Evolutionary conservation across 2,113 vertebrate species (phyloP).

Genomic region (Probosciger aterrimus): DNA sequence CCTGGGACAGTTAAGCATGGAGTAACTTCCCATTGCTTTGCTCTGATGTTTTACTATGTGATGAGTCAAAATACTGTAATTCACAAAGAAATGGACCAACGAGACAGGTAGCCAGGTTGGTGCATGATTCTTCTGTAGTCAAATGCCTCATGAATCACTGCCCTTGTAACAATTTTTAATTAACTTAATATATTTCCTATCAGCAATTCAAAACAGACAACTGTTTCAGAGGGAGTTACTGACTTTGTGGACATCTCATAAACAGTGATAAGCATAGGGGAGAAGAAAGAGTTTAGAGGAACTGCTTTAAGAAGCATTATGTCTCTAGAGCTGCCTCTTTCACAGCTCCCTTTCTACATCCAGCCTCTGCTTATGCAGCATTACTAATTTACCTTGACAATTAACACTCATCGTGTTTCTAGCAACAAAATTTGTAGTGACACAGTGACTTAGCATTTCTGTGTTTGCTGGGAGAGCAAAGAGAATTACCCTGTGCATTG

Average conservation of each 20-base stretch:
- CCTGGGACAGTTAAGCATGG: not conserved
- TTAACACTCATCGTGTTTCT: not conserved
- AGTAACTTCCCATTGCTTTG: constrained; percentile 11
- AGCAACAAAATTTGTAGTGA: constrained; percentile 37
- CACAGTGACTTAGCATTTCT: not conserved
- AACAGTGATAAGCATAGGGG: not conserved
- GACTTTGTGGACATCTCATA: not conserved
- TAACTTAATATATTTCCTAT: constrained; percentile 11
- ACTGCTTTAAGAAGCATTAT: not conserved
- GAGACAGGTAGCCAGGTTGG: not conserved
- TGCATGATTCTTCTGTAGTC: not conserved
- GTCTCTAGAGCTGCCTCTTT: not conserved
- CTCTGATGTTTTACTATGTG: not conserved
- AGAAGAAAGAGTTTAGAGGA: not conserved
- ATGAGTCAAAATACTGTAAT: constrained; percentile 9
- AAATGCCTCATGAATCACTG: not conserved
- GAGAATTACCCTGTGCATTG: not conserved
- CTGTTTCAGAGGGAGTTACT: not conserved
- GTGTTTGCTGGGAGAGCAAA: constrained; percentile 1
- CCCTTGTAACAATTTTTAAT: constrained; percentile 36
- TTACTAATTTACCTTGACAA: constrained; percentile 34
- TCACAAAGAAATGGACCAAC: not conserved
- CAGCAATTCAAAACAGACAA: not conserved
- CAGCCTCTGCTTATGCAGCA: not conserved
- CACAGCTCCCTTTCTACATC: not conserved